Percentiles rank a stretch among this genome's conserved stretches.
phyloP scores from a whole-genome alignment of 92 coral and sea anemone species.

The Heteractis magnifica region DNA sequence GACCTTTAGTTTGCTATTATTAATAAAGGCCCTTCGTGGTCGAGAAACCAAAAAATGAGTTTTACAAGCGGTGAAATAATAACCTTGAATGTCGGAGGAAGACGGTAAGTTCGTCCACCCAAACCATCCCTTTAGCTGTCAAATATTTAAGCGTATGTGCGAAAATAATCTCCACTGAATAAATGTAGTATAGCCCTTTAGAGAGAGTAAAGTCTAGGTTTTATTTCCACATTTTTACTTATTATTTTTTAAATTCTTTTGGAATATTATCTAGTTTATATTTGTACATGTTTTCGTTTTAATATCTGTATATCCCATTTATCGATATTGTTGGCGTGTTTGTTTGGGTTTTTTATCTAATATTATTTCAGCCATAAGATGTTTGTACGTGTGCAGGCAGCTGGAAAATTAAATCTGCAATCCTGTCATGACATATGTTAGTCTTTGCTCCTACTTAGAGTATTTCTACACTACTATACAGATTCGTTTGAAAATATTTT shows the following conservation, averaged over 20 bases:
- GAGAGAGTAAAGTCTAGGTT: neutral
- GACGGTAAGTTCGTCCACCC: conserved; percentile 50
- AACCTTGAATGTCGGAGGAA: conserved; percentile 93
- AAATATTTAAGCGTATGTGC: neutral
- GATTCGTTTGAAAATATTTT: neutral
- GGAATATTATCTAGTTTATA: neutral
- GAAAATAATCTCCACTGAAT: neutral
- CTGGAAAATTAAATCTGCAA: neutral
- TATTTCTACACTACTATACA: neutral
- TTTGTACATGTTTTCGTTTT: neutral
- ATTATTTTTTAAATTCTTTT: neutral
- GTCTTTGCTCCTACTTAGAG: neutral
- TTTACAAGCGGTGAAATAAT: conserved; percentile 79
- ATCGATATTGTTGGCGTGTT: neutral
- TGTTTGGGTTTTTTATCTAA: neutral
- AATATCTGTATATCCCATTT: neutral
- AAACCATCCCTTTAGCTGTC: neutral
- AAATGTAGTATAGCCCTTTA: neutral
- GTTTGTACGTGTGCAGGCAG: neutral
- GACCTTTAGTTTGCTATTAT: conserved; percentile 5
- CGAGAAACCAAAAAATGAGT: conserved; percentile 50
- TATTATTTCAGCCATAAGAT: neutral
- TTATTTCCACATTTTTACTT: neutral
- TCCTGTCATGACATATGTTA: neutral
- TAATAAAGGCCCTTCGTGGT: conserved; percentile 3